Evolutionary conservation across 2,113 vertebrate species (phyloP).

Genomic region (Genyomyrus donnyi): DNA sequence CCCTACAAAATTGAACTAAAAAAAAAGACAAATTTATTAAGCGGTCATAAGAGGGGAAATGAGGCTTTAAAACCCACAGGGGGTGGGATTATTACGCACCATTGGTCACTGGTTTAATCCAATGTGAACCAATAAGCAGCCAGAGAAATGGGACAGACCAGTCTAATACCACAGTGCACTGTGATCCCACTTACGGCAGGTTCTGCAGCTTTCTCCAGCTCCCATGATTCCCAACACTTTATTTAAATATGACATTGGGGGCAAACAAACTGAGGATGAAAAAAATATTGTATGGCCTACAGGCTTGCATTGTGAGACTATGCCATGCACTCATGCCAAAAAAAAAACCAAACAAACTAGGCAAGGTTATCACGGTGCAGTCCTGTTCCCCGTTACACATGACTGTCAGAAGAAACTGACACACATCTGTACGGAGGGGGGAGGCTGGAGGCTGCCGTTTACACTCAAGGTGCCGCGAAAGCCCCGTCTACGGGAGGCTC

Average conservation of each 20-base stretch:
- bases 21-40: conserved; percentile 18
- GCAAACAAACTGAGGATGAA: background rate
- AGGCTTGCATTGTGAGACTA: background rate
- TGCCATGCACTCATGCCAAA: background rate
- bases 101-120: conserved; percentile 1
- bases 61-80: conserved; percentile 21
- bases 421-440: background rate
- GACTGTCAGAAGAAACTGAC: background rate
- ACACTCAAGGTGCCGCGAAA: background rate
- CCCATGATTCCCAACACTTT: background rate
- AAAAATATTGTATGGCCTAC: background rate
- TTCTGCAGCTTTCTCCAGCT: background rate
- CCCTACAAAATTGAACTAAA: conserved; percentile 91
- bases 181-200: background rate
- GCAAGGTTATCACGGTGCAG: background rate
- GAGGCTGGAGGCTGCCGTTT: background rate
- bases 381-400: background rate
- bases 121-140: conserved; percentile 1
- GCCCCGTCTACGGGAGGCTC: background rate
- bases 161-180: background rate
- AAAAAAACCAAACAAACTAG: background rate
- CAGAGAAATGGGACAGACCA: background rate
- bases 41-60: background rate
- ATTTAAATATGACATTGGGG: background rate
- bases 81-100: background rate